phyloP scores from a whole-genome alignment of 2,113 vertebrate genomes.

The Chaetodon auriga region DNA sequence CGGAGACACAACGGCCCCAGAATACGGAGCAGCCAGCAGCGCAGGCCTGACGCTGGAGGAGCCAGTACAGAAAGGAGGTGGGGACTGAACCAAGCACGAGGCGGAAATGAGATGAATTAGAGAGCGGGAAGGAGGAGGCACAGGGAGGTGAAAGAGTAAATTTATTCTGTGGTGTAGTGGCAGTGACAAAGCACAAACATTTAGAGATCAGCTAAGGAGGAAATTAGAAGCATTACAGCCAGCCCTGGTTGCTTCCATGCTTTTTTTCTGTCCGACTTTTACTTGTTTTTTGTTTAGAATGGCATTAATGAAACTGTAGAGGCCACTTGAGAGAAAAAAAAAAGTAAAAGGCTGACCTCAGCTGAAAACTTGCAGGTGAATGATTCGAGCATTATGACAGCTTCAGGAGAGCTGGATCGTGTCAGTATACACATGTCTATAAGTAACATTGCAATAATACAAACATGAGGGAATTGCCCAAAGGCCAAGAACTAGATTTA shows the following conservation, averaged over 20 bases:
- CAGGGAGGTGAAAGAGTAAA: slow-evolving; percentile 75
- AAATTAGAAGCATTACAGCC: slow-evolving; percentile 78
- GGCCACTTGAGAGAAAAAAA: slow-evolving; percentile 32
- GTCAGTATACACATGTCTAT: slow-evolving; percentile 59
- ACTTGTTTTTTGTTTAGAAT: slow-evolving; percentile 48
- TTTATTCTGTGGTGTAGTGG: slow-evolving; percentile 76
- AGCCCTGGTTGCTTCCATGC: slow-evolving; percentile 44
- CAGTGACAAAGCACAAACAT: slow-evolving; percentile 82
- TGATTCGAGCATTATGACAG: slow-evolving; percentile 26
- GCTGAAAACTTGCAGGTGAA: slow-evolving; percentile 23
- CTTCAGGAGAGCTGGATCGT: neutral
- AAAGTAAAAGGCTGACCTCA: slow-evolving; percentile 2
- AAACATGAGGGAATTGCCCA: slow-evolving; percentile 71
- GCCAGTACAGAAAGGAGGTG: slow-evolving; percentile 57
- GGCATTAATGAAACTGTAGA: slow-evolving; percentile 52
- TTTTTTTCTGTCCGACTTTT: slow-evolving; percentile 61
- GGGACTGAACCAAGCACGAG: slow-evolving; percentile 63
- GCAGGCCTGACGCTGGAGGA: slow-evolving; percentile 35
- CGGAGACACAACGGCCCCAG: slow-evolving; percentile 76
- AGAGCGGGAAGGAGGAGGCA: slow-evolving; percentile 68
- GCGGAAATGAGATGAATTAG: slow-evolving; percentile 83
- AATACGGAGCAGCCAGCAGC: slow-evolving; percentile 79
- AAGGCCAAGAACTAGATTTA: slow-evolving; percentile 75
- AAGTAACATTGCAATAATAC: slow-evolving; percentile 63
- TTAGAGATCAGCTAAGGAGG: slow-evolving; percentile 81